Evolutionary conservation across 2,113 vertebrate genomes (phyloP).

Genomic region (Odobenus rosmarus): DNA sequence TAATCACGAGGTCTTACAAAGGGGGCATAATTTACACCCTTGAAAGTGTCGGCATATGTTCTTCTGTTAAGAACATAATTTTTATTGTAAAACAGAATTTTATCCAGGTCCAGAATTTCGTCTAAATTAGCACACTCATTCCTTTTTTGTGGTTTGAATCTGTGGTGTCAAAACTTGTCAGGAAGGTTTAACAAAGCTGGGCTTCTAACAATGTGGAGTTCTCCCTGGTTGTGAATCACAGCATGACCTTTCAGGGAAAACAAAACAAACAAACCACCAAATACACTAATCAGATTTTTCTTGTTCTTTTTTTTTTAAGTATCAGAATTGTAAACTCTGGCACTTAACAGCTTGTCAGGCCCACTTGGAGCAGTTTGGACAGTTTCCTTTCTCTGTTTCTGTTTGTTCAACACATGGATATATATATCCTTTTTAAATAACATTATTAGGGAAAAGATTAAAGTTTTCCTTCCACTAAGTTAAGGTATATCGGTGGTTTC

Average conservation of each 20-base stretch:
- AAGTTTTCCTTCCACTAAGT: not conserved
- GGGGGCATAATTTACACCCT: not conserved
- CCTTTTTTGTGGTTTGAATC: not conserved
- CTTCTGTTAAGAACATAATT: conserved; percentile 35
- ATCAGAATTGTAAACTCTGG: conserved; percentile 4
- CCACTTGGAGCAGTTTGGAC: not conserved
- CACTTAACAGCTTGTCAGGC: not conserved
- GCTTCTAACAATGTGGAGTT: not conserved
- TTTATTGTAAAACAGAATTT: conserved; percentile 60
- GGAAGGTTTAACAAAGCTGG: conserved; percentile 49
- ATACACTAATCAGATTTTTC: not conserved
- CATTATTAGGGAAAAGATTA: not conserved
- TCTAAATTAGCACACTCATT: conserved; percentile 44
- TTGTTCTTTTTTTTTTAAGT: not conserved
- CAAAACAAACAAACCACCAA: conserved; percentile 47
- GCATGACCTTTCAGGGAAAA: conserved; percentile 55
- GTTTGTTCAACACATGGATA: not conserved
- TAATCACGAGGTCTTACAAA: conserved; percentile 23
- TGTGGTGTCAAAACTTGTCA: conserved; percentile 59
- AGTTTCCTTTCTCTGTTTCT: not conserved
- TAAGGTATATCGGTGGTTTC: not conserved
- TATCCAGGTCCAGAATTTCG: conserved; percentile 63
- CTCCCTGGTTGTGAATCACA: conserved; percentile 45
- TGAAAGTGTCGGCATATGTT: not conserved
- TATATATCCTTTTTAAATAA: not conserved